Percentiles rank a stretch among this genome's conserved stretches.
phyloP scores from a whole-genome alignment of 2,797 vertebrate genomes.

The Neosilurus mollespiculum region DNA sequence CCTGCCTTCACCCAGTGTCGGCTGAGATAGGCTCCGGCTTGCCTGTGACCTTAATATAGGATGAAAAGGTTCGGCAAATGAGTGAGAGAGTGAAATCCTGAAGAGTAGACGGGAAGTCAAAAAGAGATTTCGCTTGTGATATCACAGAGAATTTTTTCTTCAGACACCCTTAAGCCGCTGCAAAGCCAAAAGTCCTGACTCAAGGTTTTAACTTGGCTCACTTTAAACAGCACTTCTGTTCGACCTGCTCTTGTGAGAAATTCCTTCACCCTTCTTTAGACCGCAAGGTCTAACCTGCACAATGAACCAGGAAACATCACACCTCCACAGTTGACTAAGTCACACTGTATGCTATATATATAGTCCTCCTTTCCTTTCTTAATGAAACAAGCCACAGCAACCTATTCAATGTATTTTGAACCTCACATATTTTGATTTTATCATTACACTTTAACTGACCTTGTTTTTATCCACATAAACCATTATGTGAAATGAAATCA shows the following conservation, averaged over 20 bases:
- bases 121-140: slow-evolving; percentile 25
- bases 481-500: not conserved
- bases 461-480: not conserved
- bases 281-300: slow-evolving; percentile 15
- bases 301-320: slow-evolving; percentile 30
- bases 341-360: slow-evolving; percentile 10
- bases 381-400: not conserved
- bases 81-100: not conserved
- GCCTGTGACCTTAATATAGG: too few species aligned
- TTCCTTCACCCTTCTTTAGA: slow-evolving; percentile 37
- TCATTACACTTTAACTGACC: not conserved
- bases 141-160: not conserved
- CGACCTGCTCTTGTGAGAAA: slow-evolving; percentile 46
- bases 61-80: too few species aligned
- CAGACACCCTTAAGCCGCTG: slow-evolving; percentile 30
- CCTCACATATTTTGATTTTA: not conserved
- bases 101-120: not conserved
- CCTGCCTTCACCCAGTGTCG: too few species aligned
- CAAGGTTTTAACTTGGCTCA: slow-evolving; percentile 43
- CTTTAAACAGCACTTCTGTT: slow-evolving; percentile 38
- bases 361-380: not conserved
- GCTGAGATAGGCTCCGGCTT: too few species aligned
- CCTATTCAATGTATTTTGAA: not conserved
- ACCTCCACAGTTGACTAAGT: slow-evolving; percentile 24
- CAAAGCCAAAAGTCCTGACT: slow-evolving; percentile 53